Evolutionary conservation across 92 coral and sea anemone genomes (phyloP).

Genomic region (Heliopora coerulea): DNA sequence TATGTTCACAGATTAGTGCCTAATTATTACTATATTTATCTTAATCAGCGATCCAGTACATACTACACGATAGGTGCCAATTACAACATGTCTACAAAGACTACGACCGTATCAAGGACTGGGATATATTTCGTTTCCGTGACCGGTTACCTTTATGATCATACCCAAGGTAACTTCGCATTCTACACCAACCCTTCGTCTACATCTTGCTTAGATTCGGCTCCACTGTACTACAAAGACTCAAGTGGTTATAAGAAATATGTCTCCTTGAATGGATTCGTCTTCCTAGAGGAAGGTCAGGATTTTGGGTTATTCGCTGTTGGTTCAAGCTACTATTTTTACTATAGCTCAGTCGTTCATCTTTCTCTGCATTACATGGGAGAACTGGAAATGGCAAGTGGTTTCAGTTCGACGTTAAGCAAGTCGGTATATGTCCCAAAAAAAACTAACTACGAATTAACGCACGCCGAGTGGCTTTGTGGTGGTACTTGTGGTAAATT

Average conservation of each 20-base stretch:
- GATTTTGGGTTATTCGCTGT: neutral
- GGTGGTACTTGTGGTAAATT: neutral
- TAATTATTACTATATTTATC: neutral
- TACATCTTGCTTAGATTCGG: neutral
- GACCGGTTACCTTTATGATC: neutral
- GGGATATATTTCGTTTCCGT: conserved; percentile 5
- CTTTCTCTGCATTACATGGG: conserved; percentile 18
- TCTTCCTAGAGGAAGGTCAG: neutral
- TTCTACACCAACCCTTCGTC: neutral
- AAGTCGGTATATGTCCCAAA: neutral
- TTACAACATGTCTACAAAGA: neutral
- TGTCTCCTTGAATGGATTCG: neutral
- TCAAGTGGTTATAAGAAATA: neutral
- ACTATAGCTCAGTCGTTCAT: neutral
- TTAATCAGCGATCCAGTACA: neutral
- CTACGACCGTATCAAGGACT: neutral
- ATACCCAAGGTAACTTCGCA: too few relatives aligned
- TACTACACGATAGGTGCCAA: neutral
- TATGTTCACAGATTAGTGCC: neutral
- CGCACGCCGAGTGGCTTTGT: neutral
- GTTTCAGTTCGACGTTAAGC: neutral
- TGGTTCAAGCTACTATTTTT: neutral
- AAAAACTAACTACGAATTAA: neutral
- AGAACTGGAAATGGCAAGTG: conserved; percentile 3
- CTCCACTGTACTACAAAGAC: neutral